Percentiles rank a stretch among this genome's conserved stretches.
Evolutionary conservation across 1,140 invertebrate species (phyloP).

Genomic region (Bombus difficillimus): DNA sequence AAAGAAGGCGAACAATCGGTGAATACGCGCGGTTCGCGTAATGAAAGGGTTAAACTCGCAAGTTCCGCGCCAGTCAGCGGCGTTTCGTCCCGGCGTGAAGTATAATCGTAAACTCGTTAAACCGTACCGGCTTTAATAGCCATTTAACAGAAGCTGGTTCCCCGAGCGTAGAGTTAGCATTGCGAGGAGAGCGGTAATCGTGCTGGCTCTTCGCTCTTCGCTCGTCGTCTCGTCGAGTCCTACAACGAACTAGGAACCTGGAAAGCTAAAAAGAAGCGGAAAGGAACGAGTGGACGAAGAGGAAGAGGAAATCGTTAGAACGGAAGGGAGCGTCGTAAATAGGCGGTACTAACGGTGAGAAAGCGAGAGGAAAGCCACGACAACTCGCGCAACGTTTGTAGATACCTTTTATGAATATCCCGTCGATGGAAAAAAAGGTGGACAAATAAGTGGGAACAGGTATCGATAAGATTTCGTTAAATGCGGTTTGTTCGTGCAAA

Average conservation of each 20-base stretch:
- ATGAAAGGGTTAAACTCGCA: neutral
- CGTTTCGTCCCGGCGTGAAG: neutral
- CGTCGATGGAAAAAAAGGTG: too few species aligned
- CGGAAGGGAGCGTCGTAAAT: conserved; percentile 42
- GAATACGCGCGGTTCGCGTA: neutral
- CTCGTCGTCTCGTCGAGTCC: neutral
- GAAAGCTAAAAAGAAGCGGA: neutral
- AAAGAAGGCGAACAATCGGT: neutral
- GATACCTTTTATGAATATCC: neutral
- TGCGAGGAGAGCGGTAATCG: conserved; percentile 4
- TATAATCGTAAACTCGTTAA: conserved; percentile 13
- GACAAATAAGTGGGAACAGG: too few species aligned
- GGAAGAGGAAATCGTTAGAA: conserved; percentile 32
- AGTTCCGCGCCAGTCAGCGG: neutral
- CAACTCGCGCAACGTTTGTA: neutral
- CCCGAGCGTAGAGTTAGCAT: neutral
- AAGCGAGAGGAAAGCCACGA: conserved; percentile 31
- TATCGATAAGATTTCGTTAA: too few species aligned
- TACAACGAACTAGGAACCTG: too few species aligned
- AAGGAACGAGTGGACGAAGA: neutral
- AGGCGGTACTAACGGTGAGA: conserved; percentile 29
- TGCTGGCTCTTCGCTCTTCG: neutral
- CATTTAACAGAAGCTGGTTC: neutral
- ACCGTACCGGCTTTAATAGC: neutral
- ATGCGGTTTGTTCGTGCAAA: too few species aligned